Conservation (phyloP, 2,113 vertebrate species). For the Stigmatopora argus region DNA sequence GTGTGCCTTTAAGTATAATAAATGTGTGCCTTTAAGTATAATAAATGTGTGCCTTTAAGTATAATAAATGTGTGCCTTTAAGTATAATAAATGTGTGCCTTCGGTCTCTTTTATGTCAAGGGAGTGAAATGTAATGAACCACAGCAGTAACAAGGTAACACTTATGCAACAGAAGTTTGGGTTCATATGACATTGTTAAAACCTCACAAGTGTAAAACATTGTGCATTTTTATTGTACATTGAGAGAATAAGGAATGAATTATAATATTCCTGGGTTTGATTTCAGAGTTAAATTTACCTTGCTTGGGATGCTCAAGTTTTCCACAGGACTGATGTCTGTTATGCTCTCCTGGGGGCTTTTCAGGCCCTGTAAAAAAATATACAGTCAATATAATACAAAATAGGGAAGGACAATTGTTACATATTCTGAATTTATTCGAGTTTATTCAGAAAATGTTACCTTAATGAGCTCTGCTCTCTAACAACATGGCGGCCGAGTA, state of each 20-base stretch:
- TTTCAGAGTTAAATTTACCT: constrained; percentile 69
- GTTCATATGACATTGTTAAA: background rate
- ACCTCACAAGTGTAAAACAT: background rate
- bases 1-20: too few relatives aligned
- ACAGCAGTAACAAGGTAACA: background rate
- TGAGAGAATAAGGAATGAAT: background rate
- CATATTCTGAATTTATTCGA: background rate
- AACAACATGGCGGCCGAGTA: too few relatives aligned
- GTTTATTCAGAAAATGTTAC: background rate
- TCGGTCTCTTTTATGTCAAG: background rate
- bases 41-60: too few relatives aligned
- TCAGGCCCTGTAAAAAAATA: constrained; percentile 74
- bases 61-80: too few relatives aligned
- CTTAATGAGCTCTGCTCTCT: too few relatives aligned
- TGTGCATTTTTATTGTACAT: background rate
- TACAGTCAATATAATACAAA: background rate
- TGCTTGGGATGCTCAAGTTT: constrained; percentile 84
- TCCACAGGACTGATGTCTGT: constrained; percentile 90
- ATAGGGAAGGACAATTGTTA: background rate
- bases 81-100: too few relatives aligned
- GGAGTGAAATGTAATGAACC: background rate
- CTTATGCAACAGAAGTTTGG: background rate
- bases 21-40: too few relatives aligned
- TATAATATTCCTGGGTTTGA: background rate
- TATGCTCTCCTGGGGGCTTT: constrained; percentile 90